Base-by-base conservation (phyloP, 2,888 invertebrate genomes). In the Agonopterix heracliana region DNA sequence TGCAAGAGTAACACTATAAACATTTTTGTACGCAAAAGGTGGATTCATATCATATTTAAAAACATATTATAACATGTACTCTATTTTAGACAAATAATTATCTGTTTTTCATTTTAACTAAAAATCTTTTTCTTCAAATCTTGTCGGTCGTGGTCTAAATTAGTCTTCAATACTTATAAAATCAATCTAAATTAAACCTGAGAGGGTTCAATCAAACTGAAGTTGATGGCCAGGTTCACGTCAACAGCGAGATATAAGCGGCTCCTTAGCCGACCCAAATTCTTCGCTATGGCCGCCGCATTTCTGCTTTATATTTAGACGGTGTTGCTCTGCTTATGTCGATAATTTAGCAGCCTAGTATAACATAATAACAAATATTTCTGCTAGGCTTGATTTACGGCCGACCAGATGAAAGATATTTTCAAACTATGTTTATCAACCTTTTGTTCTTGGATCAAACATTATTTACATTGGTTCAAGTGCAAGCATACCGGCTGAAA, bases 251-350 rank as follows among this genome's bases (percentile, higher is more conserved):
- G 49, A 46, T 55, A 52, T 51, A 53, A 50, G 52, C 51, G 41
- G 55, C 51, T 45, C 56, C 51, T 57, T 57, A 51, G 54, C 54
- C 55, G 56, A 54, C 52, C 54, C 53, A 47, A 59, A 59, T 56
- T 53, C 59, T 54, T 54, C 54, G 62, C 60, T 63, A 68, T 60
- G 63, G 59, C 57, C 55, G 62, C 60, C 55, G 55, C 55, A 60
- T 59, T 64, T 61, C 53, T 55, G 55, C 43, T 56, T 61, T 67
- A 66, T 68, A 63, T 71, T 68, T 66, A 68, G 66, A 63, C 43
- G 40, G 11, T 26, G 41, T 14, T 10, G 10, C 13, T 9, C 41
- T 11, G 38, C 14, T 40, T 44, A 38, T 44, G 44, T 48, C 48
- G 36, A 44, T 44, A 35, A 48, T 46, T 46, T 44, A 47, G 35